Evolutionary conservation across 92 coral and sea anemone genomes (phyloP).

Genomic region (Porites lobata): DNA sequence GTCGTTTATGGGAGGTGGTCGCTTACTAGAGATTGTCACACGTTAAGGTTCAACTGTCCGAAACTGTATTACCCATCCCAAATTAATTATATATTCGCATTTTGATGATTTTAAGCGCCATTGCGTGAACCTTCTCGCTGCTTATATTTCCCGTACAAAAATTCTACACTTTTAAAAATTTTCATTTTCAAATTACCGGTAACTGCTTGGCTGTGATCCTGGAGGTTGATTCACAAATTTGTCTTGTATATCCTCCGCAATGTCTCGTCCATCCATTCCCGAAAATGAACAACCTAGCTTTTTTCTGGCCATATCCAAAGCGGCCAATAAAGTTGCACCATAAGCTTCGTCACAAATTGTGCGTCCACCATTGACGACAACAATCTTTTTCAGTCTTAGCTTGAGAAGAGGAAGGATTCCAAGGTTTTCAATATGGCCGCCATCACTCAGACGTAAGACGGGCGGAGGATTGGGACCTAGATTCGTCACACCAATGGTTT

Average conservation of each 20-base stretch:
- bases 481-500: conserved; percentile 24
- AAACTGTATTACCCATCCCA: too few species aligned
- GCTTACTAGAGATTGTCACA: too few species aligned
- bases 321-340: conserved; percentile 49
- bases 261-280: conserved; percentile 87
- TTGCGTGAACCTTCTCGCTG: too few species aligned
- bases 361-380: conserved; percentile 79
- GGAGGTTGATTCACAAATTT: conserved; percentile 70
- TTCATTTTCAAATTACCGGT: conserved; percentile 44
- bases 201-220: conserved; percentile 90
- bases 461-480: conserved; percentile 80
- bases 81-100: too few species aligned
- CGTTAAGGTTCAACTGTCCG: too few species aligned
- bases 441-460: conserved; percentile 70
- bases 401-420: conserved; percentile 65
- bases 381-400: conserved; percentile 67
- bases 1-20: too few species aligned
- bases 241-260: conserved; percentile 83
- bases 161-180: background rate
- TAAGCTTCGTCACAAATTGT: conserved; percentile 46
- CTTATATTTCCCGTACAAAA: too few species aligned
- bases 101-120: too few species aligned
- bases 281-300: conserved; percentile 91
- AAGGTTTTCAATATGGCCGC: conserved; percentile 80
- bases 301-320: conserved; percentile 78